Evolutionary conservation across 2,113 vertebrate species (phyloP), one percentile per base, ranked within the genome.

Genomic region (Chaetodon trifascialis): DNA sequence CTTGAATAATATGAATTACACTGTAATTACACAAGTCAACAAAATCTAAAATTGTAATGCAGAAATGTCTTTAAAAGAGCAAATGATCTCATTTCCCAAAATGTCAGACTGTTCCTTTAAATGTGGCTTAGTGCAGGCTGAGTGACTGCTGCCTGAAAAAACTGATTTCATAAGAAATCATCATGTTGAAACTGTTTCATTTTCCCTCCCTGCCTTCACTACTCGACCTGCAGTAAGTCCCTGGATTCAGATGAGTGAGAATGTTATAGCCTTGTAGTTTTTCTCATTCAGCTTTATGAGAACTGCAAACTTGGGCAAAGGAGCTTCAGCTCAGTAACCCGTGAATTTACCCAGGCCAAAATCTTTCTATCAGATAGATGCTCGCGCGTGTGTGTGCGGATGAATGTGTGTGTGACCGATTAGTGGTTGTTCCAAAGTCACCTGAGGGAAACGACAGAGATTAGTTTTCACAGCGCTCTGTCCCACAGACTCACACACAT

Each of bases 371-470:
- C 40, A 11, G 36, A 65, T 63, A 58, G 19, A 46, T 66, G 36
- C 51, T 17, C 15, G 58, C 3, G 60, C 4, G 67, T 38, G 21
- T 60, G 71, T 54, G 75, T 66, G 65, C 14, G 42, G 17, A 49
- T 60, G 68, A 54, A 17, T 67, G 72, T 51, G 75, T 72, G 66
- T 54, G 54, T 74, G 76, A 80, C 70, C 36, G 84, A 83, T 86
- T 88, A 75, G 79, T 81, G 64, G 76, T 83, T 80, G 59, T 75
- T 88, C 73, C 73, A 85, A 77, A 85, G 84, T 88, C 78, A 85
- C 86, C 86, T 86, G 52, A 82, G 86, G 86, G 78, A 88, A 86
- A 79, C 67, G 10, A 60, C 79, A 73, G 68, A 88, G 79, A 88
- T 90, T 82, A 82, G 84, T 83, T 89, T 83, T 73, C 69, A 77